Conservation (phyloP, 2,888 invertebrate species). For the Ptychoptera albimana region DNA sequence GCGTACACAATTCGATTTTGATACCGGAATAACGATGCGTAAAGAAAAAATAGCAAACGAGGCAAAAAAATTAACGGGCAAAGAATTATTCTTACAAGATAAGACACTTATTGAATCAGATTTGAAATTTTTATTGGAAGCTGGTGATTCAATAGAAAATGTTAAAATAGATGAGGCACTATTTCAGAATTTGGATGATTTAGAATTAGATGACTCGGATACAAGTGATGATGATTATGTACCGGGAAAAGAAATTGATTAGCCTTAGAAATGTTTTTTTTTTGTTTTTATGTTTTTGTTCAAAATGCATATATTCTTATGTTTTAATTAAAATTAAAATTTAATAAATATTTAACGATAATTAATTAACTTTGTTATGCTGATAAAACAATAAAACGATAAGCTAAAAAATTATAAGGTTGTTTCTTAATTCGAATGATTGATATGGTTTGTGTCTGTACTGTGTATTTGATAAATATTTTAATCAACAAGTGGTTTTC, state of each 20-base stretch:
- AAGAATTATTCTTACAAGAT: slow-evolving; percentile 85
- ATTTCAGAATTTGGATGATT: slow-evolving; percentile 77
- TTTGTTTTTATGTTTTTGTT: too few relatives aligned
- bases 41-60: slow-evolving; percentile 54
- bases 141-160: slow-evolving; percentile 34
- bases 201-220: slow-evolving; percentile 51
- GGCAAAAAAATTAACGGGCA: slow-evolving; percentile 75
- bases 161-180: slow-evolving; percentile 88
- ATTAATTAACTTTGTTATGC: neutral
- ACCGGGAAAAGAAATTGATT: slow-evolving; percentile 28
- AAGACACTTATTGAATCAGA: slow-evolving; percentile 91
- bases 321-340: neutral
- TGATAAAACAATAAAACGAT: neutral
- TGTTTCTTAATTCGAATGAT: too few relatives aligned
- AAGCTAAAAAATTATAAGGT: neutral
- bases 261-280: too few relatives aligned
- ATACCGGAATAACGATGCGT: slow-evolving; percentile 60
- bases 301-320: too few relatives aligned
- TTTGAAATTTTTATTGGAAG: slow-evolving; percentile 85
- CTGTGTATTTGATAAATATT: too few relatives aligned
- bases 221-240: slow-evolving; percentile 48
- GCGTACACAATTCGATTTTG: slow-evolving; percentile 86
- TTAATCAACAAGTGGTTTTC: too few relatives aligned
- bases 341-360: too few relatives aligned
- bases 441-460: too few relatives aligned